Base-by-base conservation (phyloP, 1,140 invertebrate genomes). In the Campoletis sonorensis region DNA sequence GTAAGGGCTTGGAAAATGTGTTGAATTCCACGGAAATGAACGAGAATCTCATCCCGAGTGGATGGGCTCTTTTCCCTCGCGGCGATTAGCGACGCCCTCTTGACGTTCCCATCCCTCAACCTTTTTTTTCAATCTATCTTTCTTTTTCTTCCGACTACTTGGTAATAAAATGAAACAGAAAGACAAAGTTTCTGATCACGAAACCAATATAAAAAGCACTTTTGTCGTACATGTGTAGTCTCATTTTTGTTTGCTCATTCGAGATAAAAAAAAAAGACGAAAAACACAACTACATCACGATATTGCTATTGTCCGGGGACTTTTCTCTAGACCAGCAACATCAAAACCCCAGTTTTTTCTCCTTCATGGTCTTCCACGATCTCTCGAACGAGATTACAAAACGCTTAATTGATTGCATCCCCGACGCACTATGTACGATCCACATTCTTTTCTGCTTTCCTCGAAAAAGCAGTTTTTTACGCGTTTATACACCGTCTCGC, bases 351-450 rank as follows among this genome's bases (percentile, higher is more conserved):
- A 0, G 23, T 2, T 33, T 2, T 27, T 75, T 21, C 26, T 30
- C n/a, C 18, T n/a, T 79, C 45, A 30, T 49, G 51, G 21, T 26
- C 61, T 49, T 30, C 40, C 37, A 67, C 54, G 33, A 21, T 83
- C 58, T 68, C 49, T 70, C 75, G 72, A 49, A 75, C 58, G 68
- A 79, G 81, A 82, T 82, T 82, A 79, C 81, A 21, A 37, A 45
- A 37, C 81, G 78, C 33, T 76, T 82, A 82, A 82, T 82, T 79
- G 81, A 82, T 82, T 82, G 76, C 76, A 37, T 61, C 40, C 33
- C 49, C 40, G 45, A 75, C 72, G n/a, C n/a, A 75, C 72, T n/a
- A 11, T 33, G 27, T 75, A 75, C 45, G 54, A 30, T 75, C 72
- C 26, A 26, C 49, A 15, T 16, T 54, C 54, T 33, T 73, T 75